Percentiles rank a stretch among this genome's conserved stretches.
Conservation (phyloP, 2,888 invertebrate species). For the Sussaba pulchella region DNA sequence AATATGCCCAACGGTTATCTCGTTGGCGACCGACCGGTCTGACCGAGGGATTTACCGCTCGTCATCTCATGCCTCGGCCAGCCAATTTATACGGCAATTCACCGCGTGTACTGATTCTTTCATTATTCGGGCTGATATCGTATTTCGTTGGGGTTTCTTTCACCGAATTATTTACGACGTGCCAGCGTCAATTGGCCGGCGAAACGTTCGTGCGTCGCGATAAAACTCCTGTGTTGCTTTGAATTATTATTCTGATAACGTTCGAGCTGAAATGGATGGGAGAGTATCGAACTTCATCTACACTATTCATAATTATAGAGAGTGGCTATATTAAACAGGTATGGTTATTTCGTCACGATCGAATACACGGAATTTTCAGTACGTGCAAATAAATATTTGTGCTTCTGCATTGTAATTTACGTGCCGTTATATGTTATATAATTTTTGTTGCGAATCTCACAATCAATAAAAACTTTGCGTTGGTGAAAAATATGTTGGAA, state of each 20-base stretch:
- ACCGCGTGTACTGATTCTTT: background rate
- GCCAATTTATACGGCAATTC: background rate
- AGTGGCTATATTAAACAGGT: too few species aligned
- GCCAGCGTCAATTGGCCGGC: background rate
- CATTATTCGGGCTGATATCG: background rate
- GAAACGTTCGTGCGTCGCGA: background rate
- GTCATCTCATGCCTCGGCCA: constrained; percentile 8
- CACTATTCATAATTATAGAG: too few species aligned
- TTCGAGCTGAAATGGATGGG: background rate
- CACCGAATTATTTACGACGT: background rate
- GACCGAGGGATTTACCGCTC: background rate
- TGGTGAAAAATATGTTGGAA: too few species aligned
- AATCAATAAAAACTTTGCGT: too few species aligned
- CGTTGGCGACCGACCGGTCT: constrained; percentile 14
- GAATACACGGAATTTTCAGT: too few species aligned
- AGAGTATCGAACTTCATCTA: too few species aligned
- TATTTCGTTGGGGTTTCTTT: background rate
- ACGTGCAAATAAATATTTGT: too few species aligned
- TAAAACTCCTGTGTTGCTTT: background rate
- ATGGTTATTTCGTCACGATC: too few species aligned
- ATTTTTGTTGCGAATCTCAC: too few species aligned
- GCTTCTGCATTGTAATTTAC: too few species aligned
- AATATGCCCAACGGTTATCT: background rate
- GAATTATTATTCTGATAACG: background rate
- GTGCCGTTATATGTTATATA: too few species aligned